These are phyloP conservation scores for Channa maculata DNA, from an alignment of 2,113 vertebrate genomes.

Conservation along the genomic window DNA sequence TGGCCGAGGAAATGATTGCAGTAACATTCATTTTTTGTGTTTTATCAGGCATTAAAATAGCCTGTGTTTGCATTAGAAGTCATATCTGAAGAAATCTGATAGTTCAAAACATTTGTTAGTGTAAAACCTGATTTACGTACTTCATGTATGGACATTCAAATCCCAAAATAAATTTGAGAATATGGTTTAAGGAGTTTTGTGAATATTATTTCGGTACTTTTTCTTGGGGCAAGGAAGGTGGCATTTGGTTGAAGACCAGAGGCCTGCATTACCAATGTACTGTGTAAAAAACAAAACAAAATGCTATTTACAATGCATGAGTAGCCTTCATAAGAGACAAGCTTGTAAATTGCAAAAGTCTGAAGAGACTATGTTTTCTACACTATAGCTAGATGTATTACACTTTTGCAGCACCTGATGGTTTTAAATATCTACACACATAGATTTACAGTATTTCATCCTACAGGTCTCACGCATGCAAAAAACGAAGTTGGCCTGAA, in stretches of 20 bases:
- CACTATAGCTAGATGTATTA: not conserved
- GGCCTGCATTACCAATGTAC: not conserved
- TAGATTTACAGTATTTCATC: too few species aligned
- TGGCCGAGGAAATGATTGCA: slow-evolving; percentile 54
- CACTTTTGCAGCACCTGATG: too few species aligned
- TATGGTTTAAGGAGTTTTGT: slow-evolving; percentile 18
- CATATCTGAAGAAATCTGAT: slow-evolving; percentile 36
- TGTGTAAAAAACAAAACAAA: not conserved
- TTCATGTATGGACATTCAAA: slow-evolving; percentile 72
- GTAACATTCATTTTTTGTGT: slow-evolving; percentile 46
- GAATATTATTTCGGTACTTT: slow-evolving; percentile 16
- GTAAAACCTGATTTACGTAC: slow-evolving; percentile 58
- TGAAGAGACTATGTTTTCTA: not conserved
- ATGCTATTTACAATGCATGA: too few species aligned
- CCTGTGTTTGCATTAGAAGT: slow-evolving; percentile 48
- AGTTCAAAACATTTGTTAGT: slow-evolving; percentile 42
- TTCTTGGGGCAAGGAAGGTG: not conserved
- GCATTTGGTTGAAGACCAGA: not conserved
- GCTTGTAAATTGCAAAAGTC: not conserved
- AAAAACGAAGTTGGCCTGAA: too few species aligned
- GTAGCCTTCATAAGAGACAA: not conserved
- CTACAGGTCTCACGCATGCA: too few species aligned
- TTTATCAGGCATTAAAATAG: slow-evolving; percentile 23
- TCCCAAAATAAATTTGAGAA: slow-evolving; percentile 70
- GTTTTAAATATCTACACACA: too few species aligned